Conservation (phyloP, 2,888 invertebrate species). For the Stomorhina lunata region DNA sequence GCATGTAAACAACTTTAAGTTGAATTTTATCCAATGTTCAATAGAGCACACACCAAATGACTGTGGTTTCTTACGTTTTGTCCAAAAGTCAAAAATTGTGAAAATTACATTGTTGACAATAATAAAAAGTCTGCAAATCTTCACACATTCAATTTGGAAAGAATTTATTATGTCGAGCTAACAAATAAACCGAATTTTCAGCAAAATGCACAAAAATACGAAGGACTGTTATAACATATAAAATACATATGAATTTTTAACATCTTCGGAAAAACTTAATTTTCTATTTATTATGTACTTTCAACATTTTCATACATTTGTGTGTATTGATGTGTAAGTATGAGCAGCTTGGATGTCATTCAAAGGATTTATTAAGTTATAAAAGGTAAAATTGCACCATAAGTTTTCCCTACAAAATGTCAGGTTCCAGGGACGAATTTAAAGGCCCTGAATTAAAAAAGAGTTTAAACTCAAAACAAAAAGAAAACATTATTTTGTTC, state of each 20-base stretch:
- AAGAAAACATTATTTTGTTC: not conserved
- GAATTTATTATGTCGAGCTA: not conserved
- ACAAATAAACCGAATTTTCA: not conserved
- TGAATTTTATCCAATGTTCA: constrained; percentile 20
- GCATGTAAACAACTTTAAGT: no score
- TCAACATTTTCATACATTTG: not conserved
- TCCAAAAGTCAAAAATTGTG: constrained; percentile 56
- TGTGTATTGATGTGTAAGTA: not conserved
- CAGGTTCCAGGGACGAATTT: not conserved
- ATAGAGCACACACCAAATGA: constrained; percentile 26
- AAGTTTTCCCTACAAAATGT: constrained; percentile 25
- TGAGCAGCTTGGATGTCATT: constrained; percentile 43
- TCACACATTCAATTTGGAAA: constrained; percentile 12
- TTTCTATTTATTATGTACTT: constrained; percentile 31
- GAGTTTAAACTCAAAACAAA: not conserved
- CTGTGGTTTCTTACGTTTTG: constrained; percentile 42
- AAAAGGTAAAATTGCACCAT: constrained; percentile 60
- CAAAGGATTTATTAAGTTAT: constrained; percentile 63
- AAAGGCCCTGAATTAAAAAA: not conserved
- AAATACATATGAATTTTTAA: not conserved
- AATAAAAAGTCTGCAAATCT: constrained; percentile 26
- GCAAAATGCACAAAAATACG: not conserved
- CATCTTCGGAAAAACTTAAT: constrained; percentile 24
- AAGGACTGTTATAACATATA: no score
- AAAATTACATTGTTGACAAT: constrained; percentile 49